A percentile compares a stretch with the other conserved stretches of the same genome.
phyloP scores from a whole-genome alignment of 1,140 invertebrate species.

The Thaumatotibia leucotreta region DNA sequence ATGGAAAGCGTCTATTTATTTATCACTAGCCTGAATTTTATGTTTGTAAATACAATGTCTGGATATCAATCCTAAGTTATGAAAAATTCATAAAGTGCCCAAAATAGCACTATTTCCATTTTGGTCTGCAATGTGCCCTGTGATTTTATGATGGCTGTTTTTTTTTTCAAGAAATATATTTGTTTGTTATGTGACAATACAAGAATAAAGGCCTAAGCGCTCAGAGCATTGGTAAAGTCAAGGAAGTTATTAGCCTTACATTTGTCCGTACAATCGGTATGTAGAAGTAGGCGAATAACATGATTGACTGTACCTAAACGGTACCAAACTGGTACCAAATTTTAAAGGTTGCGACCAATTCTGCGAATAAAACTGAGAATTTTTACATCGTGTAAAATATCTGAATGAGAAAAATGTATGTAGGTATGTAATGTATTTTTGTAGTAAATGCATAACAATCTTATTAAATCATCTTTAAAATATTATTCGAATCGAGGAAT shows the following conservation, averaged over 20 bases:
- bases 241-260: neutral
- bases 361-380: neutral
- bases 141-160: neutral
- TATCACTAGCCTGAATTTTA: neutral
- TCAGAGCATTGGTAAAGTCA: neutral
- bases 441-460: too few relatives aligned
- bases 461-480: too few relatives aligned
- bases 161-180: neutral
- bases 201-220: conserved; percentile 7
- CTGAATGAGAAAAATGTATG: too few relatives aligned
- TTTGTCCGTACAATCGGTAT: too few relatives aligned
- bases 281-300: too few relatives aligned
- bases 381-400: neutral
- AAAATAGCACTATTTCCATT: neutral
- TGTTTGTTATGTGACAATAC: neutral
- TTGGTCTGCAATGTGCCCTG: neutral
- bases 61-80: neutral
- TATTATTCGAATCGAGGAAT: too few relatives aligned
- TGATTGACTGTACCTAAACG: too few relatives aligned
- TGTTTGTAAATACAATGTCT: neutral
- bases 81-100: neutral
- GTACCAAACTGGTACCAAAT: neutral
- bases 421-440: too few relatives aligned
- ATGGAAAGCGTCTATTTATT: neutral
- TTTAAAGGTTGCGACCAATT: neutral